phyloP scores from a whole-genome alignment of 1,140 invertebrate species.

The Colletes latitarsis region DNA sequence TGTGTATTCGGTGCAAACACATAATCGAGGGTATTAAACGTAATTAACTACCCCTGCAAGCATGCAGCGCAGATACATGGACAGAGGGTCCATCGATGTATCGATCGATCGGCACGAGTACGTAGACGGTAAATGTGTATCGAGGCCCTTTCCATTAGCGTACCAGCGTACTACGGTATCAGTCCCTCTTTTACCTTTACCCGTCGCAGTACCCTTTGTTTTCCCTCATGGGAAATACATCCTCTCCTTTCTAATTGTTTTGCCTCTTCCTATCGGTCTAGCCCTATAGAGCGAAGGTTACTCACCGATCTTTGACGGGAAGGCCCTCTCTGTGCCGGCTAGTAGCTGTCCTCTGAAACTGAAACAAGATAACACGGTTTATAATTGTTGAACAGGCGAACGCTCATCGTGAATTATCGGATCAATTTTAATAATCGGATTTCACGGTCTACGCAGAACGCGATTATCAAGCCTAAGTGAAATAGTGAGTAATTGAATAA shows the following conservation, averaged over 20 bases:
- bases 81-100: slow-evolving; percentile 72
- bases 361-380: slow-evolving; percentile 37
- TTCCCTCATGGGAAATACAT: slow-evolving; percentile 72
- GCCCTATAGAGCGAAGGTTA: slow-evolving; percentile 41
- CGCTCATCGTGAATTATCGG: background rate
- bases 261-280: slow-evolving; percentile 63
- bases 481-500: too few species aligned
- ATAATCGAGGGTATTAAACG: slow-evolving; percentile 79
- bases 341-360: slow-evolving; percentile 19
- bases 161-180: slow-evolving; percentile 50
- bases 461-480: background rate
- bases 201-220: slow-evolving; percentile 60
- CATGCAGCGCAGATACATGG: slow-evolving; percentile 53
- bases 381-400: background rate
- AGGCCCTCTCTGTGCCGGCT: background rate
- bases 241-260: slow-evolving; percentile 74
- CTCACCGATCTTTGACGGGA: slow-evolving; percentile 52
- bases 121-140: slow-evolving; percentile 60
- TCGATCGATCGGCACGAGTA: slow-evolving; percentile 70
- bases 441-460: background rate
- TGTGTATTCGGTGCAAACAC: slow-evolving; percentile 76
- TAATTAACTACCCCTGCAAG: slow-evolving; percentile 77
- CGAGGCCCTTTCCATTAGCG: slow-evolving; percentile 74
- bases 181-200: slow-evolving; percentile 57
- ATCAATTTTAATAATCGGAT: background rate